Base-by-base conservation (phyloP, 2,113 vertebrate genomes). In the Onychostruthus taczanowskii region DNA sequence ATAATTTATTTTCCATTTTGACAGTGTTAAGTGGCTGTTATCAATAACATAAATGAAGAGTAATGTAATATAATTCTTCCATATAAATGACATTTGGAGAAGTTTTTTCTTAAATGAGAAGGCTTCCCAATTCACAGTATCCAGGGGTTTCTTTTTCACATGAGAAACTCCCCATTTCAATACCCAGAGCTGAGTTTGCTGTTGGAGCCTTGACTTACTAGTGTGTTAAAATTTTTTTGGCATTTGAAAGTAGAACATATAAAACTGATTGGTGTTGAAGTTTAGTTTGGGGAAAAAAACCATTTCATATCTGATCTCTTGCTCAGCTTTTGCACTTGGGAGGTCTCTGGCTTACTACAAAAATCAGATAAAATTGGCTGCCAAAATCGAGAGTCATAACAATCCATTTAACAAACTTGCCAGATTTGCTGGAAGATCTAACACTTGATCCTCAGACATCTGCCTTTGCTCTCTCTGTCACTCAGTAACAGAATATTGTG, bases 341-440 rank as follows among this genome's bases (percentile, higher is more conserved):
- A 96, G 94, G 91, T 97, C 86, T 75, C 56, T 95, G 86, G 53
- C 72, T 89, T 92, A n/a, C 39, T 72, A 13, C 55, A 92, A 80
- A 72, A 86, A 87, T 93, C 91, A 95, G 94, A 95, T 88, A 68
- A 89, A 93, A 90, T 41, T 90, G 52, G 39, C 86, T 92, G 89
- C 89, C 95, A 95, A 78, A 95, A 90, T 90, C 59, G 63, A 87
- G 93, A 97, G 68, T 90, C 89, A 56, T 30, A 96, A 84, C 67
- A 96, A 81, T 72, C 61, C 84, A 56, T 37, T 74, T 47, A 21
- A 61, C 13, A 84, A 78, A 81, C 35, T 55, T 70, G 61, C 83
- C 83, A 92, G 61, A 81, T 91, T 87, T 87, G 21, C 83, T 92
- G 89, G 61, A 89, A 92, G 43, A 84, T 63, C 50, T 63, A 78